Evolutionary conservation across 2,113 vertebrate genomes (phyloP).

Genomic region (Hemibagrus wyckioides): DNA sequence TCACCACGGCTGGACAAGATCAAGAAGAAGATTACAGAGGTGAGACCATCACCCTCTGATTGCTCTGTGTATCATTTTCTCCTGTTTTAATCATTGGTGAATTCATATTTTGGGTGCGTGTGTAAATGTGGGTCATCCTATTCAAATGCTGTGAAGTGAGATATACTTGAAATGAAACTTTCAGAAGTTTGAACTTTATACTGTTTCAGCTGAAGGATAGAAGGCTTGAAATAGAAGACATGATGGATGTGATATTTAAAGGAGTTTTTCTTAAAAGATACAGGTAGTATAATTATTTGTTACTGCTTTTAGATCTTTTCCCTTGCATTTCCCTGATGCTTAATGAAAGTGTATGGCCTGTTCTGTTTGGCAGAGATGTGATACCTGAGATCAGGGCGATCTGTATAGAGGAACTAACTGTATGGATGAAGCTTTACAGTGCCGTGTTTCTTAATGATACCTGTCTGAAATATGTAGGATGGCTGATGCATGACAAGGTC

Average conservation of each 20-base stretch:
- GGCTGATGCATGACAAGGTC: conserved; percentile 92
- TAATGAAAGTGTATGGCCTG: neutral
- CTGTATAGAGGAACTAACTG: conserved; percentile 85
- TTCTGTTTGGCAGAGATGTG: conserved; percentile 75
- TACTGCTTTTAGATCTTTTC: neutral
- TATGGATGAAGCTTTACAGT: conserved; percentile 85
- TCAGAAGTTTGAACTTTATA: neutral
- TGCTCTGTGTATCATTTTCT: neutral
- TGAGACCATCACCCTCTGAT: conserved; percentile 50
- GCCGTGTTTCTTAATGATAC: conserved; percentile 82
- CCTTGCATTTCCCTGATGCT: neutral
- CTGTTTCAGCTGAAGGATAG: conserved; percentile 80
- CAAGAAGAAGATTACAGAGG: conserved; percentile 80
- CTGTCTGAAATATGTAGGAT: conserved; percentile 88
- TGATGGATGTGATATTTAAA: conserved; percentile 88
- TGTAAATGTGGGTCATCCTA: neutral
- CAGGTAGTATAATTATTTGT: conserved; percentile 70
- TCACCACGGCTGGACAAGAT: conserved; percentile 75
- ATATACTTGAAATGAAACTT: neutral
- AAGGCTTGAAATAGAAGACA: conserved; percentile 79
- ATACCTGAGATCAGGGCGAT: conserved; percentile 84
- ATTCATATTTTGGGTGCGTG: neutral
- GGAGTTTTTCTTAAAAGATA: conserved; percentile 86
- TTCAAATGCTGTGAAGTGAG: neutral
- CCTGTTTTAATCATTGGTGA: neutral